Conservation (phyloP, 2,113 vertebrate genomes). For the Hystrix brachyura region DNA sequence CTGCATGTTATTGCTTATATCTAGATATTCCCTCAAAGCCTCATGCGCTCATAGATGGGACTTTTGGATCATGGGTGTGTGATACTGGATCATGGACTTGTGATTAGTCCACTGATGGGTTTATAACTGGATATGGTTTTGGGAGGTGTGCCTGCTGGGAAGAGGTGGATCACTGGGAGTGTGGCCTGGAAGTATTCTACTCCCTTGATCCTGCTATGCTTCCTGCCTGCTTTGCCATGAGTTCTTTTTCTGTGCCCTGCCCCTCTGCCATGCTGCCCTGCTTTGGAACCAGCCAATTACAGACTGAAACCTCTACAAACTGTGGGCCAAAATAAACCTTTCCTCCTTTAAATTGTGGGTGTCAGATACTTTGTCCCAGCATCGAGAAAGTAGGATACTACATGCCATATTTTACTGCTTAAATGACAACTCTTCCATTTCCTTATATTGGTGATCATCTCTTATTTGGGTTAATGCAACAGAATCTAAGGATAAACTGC, state of each 20-base stretch:
- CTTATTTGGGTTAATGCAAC: neutral
- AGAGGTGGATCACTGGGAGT: neutral
- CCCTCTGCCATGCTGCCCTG: neutral
- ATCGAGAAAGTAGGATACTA: neutral
- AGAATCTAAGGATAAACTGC: neutral
- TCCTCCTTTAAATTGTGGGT: neutral
- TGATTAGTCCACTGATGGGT: neutral
- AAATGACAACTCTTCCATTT: neutral
- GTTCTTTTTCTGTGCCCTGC: neutral
- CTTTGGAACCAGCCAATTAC: neutral
- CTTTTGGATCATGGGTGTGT: neutral
- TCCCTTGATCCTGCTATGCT: neutral
- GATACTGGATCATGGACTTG: neutral
- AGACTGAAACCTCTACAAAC: neutral
- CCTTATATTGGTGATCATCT: neutral
- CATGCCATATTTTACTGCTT: conserved; percentile 6
- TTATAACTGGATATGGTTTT: neutral
- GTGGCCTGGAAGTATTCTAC: neutral
- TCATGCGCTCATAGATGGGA: neutral
- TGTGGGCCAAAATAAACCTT: neutral
- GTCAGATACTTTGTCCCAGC: neutral
- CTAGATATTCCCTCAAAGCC: neutral
- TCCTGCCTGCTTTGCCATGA: neutral
- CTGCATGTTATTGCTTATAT: neutral
- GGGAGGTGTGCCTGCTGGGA: neutral